Percentiles rank a stretch among this genome's conserved stretches.
Conservation (phyloP, 53 echinoderm and acorn worm genomes). For the Mesocentrotus franciscanus region DNA sequence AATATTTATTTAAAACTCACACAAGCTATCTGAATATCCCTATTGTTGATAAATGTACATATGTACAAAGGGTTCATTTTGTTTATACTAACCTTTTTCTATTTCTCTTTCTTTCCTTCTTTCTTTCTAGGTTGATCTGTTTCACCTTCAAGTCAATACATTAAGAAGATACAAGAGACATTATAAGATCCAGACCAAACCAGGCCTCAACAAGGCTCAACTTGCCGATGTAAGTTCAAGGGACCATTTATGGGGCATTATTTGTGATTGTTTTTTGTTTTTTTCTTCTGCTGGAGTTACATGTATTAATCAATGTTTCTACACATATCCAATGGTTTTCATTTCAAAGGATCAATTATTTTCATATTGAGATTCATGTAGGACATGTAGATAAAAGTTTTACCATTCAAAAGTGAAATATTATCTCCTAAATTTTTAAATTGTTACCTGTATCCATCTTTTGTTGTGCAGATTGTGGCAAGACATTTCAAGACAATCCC, state of each 20-base stretch:
- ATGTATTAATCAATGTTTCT: no score
- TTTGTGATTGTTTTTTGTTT: neutral
- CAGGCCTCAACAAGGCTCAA: conserved; percentile 96
- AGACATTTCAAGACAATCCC: conserved; percentile 96
- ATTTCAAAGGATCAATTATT: no score
- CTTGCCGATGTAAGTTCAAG: conserved; percentile 84
- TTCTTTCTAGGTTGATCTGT: conserved; percentile 85
- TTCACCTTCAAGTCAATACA: conserved; percentile 95
- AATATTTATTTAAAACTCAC: no score
- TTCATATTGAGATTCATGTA: no score
- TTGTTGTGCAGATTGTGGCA: conserved; percentile 77
- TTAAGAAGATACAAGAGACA: conserved; percentile 94
- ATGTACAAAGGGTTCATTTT: no score
- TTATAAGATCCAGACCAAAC: conserved; percentile 94
- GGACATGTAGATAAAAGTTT: no score
- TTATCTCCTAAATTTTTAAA: no score
- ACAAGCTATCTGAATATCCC: no score
- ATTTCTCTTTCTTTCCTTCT: neutral
- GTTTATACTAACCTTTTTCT: no score
- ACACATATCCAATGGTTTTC: no score
- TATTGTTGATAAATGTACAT: no score
- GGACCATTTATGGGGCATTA: neutral
- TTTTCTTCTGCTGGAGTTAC: neutral
- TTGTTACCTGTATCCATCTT: neutral
- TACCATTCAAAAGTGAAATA: no score